Base-by-base conservation (phyloP, 2,113 vertebrate genomes). In the Hemicordylus capensis region DNA sequence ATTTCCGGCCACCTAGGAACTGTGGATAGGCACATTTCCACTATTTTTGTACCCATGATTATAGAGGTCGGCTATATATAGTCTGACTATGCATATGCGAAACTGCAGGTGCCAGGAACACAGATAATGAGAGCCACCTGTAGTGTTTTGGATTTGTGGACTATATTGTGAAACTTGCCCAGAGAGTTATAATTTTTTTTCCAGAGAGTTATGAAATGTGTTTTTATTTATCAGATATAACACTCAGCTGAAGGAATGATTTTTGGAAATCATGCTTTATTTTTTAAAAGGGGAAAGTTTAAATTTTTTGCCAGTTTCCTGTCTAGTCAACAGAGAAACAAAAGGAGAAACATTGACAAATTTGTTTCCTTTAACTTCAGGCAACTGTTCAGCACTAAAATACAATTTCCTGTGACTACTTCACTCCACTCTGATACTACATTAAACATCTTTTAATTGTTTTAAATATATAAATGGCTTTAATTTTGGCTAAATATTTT, bases 281-380 rank as follows among this genome's bases (percentile, higher is more conserved):
- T 92, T 90, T 87, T 83, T 72, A 80, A 89, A 84, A 83, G n/a
- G 84, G 80, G 81, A 84, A 90, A 86, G 85, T 84, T 83, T 39
- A 80, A 2, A 80, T 93, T 93, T 86, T 93, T 86, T 92, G 87
- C 89, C 82, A 87, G 79, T 80, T 94, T 96, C 95, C 94, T 93
- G 93, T 95, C 95, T 95, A 93, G 95, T 93, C 93, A 90, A 89
- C 90, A 93, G 90, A 95, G 86, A 93, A 93, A 85, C 88, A 87
- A 15, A 37, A 37, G 87, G 64, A 85, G 89, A 37, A 84, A 82
- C 88, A 94, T 88, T 91, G 88, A 90, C 93, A 88, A 85, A 86
- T 88, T 90, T 76, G 82, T 90, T 93, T 95, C 92, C 93, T 91
- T 95, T 89, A 88, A 59, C 48, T 11, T 85, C 84, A 91, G 89